Evolutionary conservation across 2,888 invertebrate species (phyloP).

Genomic region (Anthophora plumipes): DNA sequence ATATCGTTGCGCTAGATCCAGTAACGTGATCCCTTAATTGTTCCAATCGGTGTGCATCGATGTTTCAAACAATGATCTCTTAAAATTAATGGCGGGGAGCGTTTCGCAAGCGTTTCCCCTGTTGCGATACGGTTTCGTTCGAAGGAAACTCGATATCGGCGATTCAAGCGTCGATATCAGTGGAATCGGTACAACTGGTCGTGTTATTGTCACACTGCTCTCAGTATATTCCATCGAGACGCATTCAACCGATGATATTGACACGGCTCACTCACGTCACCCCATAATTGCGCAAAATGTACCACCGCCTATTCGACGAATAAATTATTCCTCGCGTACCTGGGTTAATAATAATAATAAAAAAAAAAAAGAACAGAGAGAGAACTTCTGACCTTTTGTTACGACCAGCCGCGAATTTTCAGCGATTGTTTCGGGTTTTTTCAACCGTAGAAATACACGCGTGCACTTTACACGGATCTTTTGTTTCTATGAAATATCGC

Average conservation of each 20-base stretch:
- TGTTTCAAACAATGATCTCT: background rate
- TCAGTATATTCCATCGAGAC: conserved; percentile 46
- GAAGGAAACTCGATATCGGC: conserved; percentile 25
- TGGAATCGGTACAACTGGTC: conserved; percentile 48
- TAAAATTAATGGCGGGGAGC: conserved; percentile 3
- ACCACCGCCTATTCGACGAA: conserved; percentile 47
- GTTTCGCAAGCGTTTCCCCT: background rate
- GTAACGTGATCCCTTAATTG: background rate
- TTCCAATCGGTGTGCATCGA: background rate
- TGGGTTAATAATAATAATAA: too few species aligned
- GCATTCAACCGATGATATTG: conserved; percentile 49
- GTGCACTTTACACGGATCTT: too few species aligned
- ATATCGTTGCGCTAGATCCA: background rate
- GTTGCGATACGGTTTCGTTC: background rate
- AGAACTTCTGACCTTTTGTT: conserved; percentile 44
- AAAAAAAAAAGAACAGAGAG: too few species aligned
- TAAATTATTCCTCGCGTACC: conserved; percentile 56
- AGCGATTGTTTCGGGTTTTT: too few species aligned
- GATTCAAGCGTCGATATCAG: conserved; percentile 44
- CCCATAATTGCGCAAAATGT: conserved; percentile 55
- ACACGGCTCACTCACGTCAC: conserved; percentile 39
- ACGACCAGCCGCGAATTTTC: too few species aligned
- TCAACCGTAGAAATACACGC: too few species aligned
- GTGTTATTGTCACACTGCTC: conserved; percentile 53
- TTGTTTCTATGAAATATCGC: background rate